Evolutionary conservation across 1,140 invertebrate genomes (phyloP).

Genomic region (Heliconius hewitsoni): DNA sequence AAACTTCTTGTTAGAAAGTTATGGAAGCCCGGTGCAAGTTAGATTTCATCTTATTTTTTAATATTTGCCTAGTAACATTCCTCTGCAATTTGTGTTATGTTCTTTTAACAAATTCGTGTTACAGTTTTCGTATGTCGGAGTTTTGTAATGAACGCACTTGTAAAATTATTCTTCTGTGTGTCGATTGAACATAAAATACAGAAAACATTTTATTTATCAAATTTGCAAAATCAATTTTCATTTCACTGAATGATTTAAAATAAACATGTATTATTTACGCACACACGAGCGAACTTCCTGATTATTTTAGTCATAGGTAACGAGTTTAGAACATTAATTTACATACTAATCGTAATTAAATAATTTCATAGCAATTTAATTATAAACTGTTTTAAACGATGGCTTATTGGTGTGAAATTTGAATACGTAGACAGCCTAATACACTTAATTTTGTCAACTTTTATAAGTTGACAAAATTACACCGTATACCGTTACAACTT

Average conservation of each 20-base stretch:
- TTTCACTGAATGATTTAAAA: background rate
- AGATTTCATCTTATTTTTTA: conserved; percentile 14
- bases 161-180: background rate
- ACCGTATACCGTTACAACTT: no score
- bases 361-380: background rate
- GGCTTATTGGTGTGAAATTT: no score
- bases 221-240: background rate
- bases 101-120: background rate
- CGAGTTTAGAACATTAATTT: background rate
- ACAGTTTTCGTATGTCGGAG: background rate
- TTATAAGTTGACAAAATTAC: no score
- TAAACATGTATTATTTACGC: no score
- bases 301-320: background rate
- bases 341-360: background rate
- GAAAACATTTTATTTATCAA: background rate
- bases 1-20: conserved; percentile 44
- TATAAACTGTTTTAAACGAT: no score
- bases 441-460: no score
- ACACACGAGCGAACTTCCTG: background rate
- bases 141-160: background rate
- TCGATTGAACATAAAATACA: background rate
- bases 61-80: conserved; percentile 1
- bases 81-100: background rate
- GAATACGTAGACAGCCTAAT: no score
- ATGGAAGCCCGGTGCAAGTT: conserved; percentile 21